These are phyloP conservation scores for Blastobasis adustella DNA, from an alignment of 2,888 invertebrate genomes.

Conservation along the genomic window DNA sequence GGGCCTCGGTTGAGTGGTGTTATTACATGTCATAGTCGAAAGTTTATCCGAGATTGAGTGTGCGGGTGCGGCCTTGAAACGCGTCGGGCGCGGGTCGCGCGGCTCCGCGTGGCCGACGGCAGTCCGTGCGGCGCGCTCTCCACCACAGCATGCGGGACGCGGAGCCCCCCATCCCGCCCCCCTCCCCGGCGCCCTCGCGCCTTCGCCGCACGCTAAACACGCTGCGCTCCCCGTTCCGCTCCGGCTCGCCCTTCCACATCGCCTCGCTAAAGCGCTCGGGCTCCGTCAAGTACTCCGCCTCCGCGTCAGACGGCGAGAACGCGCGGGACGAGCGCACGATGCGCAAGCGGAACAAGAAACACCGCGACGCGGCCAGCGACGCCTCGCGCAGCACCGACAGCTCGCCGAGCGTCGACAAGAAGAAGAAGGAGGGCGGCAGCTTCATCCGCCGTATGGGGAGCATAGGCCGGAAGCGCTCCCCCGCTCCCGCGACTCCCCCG, in stretches of 20 bases:
- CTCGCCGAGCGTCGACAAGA: constrained; percentile 50
- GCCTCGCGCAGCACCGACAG: constrained; percentile 53
- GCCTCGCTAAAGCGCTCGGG: constrained; percentile 61
- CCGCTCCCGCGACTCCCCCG: constrained; percentile 30
- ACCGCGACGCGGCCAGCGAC: constrained; percentile 48
- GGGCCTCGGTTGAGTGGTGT: background rate
- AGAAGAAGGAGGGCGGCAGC: constrained; percentile 47
- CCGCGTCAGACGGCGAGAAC: constrained; percentile 66
- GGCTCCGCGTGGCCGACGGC: constrained; percentile 27
- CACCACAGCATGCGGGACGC: constrained; percentile 52
- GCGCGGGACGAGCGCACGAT: constrained; percentile 69
- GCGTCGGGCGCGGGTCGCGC: constrained; percentile 18
- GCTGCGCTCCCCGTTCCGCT: constrained; percentile 67
- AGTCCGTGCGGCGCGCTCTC: constrained; percentile 43
- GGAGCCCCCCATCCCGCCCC: constrained; percentile 42
- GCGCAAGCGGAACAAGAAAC: constrained; percentile 69
- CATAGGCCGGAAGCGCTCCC: constrained; percentile 49
- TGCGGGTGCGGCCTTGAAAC: constrained; percentile 38
- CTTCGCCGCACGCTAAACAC: constrained; percentile 65
- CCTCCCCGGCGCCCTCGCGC: constrained; percentile 48
- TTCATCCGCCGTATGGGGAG: constrained; percentile 60
- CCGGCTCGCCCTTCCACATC: constrained; percentile 70
- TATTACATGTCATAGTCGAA: constrained; percentile 30
- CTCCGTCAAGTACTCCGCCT: constrained; percentile 59
- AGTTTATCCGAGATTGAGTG: constrained; percentile 50